A percentile compares a stretch with the other conserved stretches of the same genome.
Conservation (phyloP, 2,888 invertebrate genomes). For the Caenorhabditis sp. region DNA sequence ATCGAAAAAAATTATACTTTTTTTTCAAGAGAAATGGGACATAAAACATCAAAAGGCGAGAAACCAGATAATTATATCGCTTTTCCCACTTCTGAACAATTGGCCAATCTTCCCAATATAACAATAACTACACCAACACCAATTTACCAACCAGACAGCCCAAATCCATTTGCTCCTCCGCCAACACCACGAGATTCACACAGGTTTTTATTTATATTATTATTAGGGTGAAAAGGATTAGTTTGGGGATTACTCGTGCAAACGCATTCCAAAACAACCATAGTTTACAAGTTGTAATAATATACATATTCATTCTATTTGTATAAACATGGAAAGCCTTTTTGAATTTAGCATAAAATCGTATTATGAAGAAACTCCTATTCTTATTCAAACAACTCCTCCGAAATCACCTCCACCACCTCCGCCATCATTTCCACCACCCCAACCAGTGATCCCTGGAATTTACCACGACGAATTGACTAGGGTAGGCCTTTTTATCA, state of each 20-base stretch:
- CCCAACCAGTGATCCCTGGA: conserved; percentile 14
- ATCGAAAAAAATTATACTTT: too few species aligned
- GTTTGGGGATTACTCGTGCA: background rate
- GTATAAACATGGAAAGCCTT: background rate
- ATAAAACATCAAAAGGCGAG: conserved; percentile 45
- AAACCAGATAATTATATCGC: conserved; percentile 46
- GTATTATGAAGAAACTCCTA: conserved; percentile 38
- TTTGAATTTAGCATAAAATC: conserved; percentile 28
- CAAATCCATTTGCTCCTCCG: conserved; percentile 44
- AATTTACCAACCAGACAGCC: conserved; percentile 39
- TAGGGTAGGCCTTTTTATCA: conserved; percentile 16
- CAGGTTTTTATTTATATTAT: conserved; percentile 10
- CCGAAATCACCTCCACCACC: conserved; percentile 26
- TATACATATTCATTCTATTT: conserved; percentile 9
- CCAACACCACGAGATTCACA: conserved; percentile 39
- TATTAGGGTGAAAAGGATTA: conserved; percentile 1
- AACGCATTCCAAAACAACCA: background rate
- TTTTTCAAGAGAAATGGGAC: conserved; percentile 28
- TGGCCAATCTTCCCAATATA: conserved; percentile 31
- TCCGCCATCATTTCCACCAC: conserved; percentile 30
- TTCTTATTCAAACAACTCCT: conserved; percentile 12
- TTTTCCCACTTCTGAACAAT: conserved; percentile 24
- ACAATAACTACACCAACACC: conserved; percentile 42
- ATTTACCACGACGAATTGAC: conserved; percentile 28
- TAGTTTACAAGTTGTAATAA: background rate